phyloP scores from a whole-genome alignment of 1,140 invertebrate species.

The Drosophila subpulchrella region DNA sequence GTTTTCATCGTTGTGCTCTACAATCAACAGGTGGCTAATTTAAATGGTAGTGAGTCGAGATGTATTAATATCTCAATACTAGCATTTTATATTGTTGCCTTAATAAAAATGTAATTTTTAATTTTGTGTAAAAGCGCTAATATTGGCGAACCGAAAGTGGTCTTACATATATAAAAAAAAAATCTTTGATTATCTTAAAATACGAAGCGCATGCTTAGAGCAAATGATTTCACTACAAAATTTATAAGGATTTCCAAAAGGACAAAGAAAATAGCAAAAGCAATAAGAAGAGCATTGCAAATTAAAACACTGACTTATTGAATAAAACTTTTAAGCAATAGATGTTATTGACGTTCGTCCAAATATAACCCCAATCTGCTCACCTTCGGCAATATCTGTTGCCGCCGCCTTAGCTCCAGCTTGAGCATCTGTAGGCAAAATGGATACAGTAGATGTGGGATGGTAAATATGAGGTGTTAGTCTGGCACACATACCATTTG shows the following conservation, averaged over 20 bases:
- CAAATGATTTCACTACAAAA: neutral
- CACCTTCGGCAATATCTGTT: constrained; percentile 62
- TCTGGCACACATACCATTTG: constrained; percentile 44
- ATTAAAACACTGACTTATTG: neutral
- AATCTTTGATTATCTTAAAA: neutral
- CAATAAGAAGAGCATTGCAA: neutral
- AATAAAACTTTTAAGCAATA: neutral
- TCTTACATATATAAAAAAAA: neutral
- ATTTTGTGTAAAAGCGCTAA: neutral
- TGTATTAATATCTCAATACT: no score
- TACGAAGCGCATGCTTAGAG: neutral
- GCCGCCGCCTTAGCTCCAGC: constrained; percentile 58
- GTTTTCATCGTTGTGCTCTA: no score
- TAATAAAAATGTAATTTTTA: neutral
- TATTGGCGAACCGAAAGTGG: neutral
- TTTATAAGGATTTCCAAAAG: neutral
- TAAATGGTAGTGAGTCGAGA: neutral
- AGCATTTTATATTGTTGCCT: no score
- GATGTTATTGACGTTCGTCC: constrained; percentile 4
- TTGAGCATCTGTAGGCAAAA: constrained; percentile 65
- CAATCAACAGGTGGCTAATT: neutral
- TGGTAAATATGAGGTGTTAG: neutral
- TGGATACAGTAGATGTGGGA: constrained; percentile 27
- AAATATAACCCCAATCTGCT: constrained; percentile 38
- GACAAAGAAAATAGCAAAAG: neutral